Conservation (phyloP, 1,140 invertebrate species). For the Drosophila burlai region DNA sequence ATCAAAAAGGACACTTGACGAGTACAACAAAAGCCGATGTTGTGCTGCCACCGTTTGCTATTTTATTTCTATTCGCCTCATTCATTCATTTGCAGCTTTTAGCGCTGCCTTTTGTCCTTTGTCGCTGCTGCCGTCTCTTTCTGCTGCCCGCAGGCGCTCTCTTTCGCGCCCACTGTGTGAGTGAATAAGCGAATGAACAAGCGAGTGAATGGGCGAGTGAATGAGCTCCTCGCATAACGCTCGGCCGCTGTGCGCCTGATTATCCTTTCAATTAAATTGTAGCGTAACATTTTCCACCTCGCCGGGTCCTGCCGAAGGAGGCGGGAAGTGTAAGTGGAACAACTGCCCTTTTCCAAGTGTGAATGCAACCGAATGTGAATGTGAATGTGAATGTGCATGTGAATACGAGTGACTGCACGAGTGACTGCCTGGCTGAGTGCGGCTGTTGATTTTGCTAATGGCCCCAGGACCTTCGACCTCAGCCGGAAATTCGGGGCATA, state of each 20-base stretch:
- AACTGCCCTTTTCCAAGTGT: slow-evolving; percentile 35
- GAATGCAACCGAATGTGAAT: slow-evolving; percentile 20
- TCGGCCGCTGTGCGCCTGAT: slow-evolving; percentile 76
- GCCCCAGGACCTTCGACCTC: slow-evolving; percentile 37
- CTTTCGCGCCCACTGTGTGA: slow-evolving; percentile 1
- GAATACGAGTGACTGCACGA: slow-evolving; percentile 19
- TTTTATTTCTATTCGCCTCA: slow-evolving; percentile 80
- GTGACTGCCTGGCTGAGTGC: slow-evolving; percentile 33
- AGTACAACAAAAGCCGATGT: slow-evolving; percentile 79
- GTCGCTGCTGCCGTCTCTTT: slow-evolving; percentile 13
- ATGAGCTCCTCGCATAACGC: slow-evolving; percentile 57
- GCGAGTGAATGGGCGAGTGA: slow-evolving; percentile 22
- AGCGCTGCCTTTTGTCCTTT: slow-evolving; percentile 69
- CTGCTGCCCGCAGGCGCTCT: slow-evolving; percentile 19
- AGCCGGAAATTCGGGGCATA: slow-evolving; percentile 13
- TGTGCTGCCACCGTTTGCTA: slow-evolving; percentile 66
- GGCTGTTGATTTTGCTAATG: slow-evolving; percentile 75
- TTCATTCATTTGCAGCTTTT: slow-evolving; percentile 63
- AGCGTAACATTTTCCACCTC: slow-evolving; percentile 83
- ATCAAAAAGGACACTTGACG: slow-evolving; percentile 81
- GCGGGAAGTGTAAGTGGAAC: slow-evolving; percentile 25
- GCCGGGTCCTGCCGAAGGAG: slow-evolving; percentile 26
- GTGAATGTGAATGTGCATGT: slow-evolving; percentile 24
- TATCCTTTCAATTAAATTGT: slow-evolving; percentile 84
- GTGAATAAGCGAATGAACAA: slow-evolving; percentile 39